Evolutionary conservation across 1,140 invertebrate species (phyloP).

Genomic region (Bombus waltoni): DNA sequence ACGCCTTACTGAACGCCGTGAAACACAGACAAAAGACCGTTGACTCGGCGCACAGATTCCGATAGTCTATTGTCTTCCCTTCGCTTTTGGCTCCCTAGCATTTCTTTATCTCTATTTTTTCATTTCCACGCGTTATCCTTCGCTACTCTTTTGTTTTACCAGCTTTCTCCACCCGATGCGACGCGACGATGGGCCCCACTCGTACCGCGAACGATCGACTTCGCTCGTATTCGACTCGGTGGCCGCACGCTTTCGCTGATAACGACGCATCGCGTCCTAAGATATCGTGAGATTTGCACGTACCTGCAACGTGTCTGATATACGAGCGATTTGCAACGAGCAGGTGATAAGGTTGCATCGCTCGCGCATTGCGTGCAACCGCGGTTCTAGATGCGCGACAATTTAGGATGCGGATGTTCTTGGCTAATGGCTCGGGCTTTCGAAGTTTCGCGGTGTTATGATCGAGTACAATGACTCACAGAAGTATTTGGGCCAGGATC

Average conservation of each 20-base stretch:
- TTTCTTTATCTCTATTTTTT: slow-evolving; percentile 20
- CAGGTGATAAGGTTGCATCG: slow-evolving; percentile 13
- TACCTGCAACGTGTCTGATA: slow-evolving; percentile 40
- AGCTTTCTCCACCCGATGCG: background rate
- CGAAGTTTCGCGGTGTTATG: background rate
- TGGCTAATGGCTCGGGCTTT: background rate
- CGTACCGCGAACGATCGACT: background rate
- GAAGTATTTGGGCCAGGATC: too few relatives aligned
- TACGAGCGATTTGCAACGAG: slow-evolving; percentile 13
- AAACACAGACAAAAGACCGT: slow-evolving; percentile 26
- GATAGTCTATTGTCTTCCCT: slow-evolving; percentile 37
- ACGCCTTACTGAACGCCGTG: slow-evolving; percentile 17
- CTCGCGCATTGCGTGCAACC: too few relatives aligned
- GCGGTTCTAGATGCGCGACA: background rate
- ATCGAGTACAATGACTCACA: background rate
- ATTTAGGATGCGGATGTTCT: background rate
- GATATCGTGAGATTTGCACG: slow-evolving; percentile 43
- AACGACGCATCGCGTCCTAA: slow-evolving; percentile 10
- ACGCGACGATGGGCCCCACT: too few relatives aligned
- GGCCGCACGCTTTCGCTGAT: slow-evolving; percentile 8
- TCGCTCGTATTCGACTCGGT: background rate
- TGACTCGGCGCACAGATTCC: slow-evolving; percentile 20
- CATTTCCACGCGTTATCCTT: slow-evolving; percentile 14
- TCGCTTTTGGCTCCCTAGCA: slow-evolving; percentile 25
- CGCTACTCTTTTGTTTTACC: background rate